Percentiles rank a stretch among this genome's conserved stretches.
Evolutionary conservation across 2,888 invertebrate species (phyloP).

Genomic region (Ditula angustiorana): DNA sequence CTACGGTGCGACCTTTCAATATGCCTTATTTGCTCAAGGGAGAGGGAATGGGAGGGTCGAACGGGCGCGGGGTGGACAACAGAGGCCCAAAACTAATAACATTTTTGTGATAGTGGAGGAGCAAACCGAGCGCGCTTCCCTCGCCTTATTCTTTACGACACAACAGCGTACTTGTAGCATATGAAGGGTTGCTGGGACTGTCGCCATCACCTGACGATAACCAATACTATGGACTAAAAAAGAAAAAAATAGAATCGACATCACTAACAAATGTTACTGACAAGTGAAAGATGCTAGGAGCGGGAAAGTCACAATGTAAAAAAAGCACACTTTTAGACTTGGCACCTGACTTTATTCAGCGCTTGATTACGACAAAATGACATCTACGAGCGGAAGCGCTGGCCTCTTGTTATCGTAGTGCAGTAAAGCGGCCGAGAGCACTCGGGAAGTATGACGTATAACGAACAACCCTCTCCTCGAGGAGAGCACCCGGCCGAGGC

Average conservation of each 20-base stretch:
- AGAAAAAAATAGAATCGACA: slow-evolving; percentile 42
- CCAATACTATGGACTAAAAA: slow-evolving; percentile 47
- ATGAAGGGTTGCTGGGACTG: slow-evolving; percentile 68
- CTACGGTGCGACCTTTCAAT: slow-evolving; percentile 58
- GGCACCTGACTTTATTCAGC: slow-evolving; percentile 52
- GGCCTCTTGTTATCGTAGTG: slow-evolving; percentile 74
- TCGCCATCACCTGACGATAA: slow-evolving; percentile 56
- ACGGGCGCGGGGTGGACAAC: slow-evolving; percentile 73
- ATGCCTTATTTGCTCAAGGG: slow-evolving; percentile 57
- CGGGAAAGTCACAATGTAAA: background rate
- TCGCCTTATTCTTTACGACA: slow-evolving; percentile 72
- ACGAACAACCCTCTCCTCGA: slow-evolving; percentile 69
- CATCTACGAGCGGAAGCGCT: slow-evolving; percentile 74
- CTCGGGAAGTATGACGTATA: slow-evolving; percentile 77
- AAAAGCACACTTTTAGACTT: slow-evolving; percentile 53
- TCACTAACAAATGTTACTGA: slow-evolving; percentile 31
- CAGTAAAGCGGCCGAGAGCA: slow-evolving; percentile 72
- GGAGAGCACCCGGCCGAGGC: slow-evolving; percentile 63
- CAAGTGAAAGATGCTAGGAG: slow-evolving; percentile 1
- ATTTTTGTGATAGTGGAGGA: slow-evolving; percentile 80
- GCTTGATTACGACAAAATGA: slow-evolving; percentile 68
- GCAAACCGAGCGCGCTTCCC: slow-evolving; percentile 70
- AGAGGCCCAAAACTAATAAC: slow-evolving; percentile 83
- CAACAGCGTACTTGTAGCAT: slow-evolving; percentile 76
- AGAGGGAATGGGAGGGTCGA: slow-evolving; percentile 65